A percentile compares a stretch with the other conserved stretches of the same genome.
These are phyloP conservation scores for Lucilia cuprina DNA, from an alignment of 1,140 invertebrate genomes.

Conservation along the genomic window DNA sequence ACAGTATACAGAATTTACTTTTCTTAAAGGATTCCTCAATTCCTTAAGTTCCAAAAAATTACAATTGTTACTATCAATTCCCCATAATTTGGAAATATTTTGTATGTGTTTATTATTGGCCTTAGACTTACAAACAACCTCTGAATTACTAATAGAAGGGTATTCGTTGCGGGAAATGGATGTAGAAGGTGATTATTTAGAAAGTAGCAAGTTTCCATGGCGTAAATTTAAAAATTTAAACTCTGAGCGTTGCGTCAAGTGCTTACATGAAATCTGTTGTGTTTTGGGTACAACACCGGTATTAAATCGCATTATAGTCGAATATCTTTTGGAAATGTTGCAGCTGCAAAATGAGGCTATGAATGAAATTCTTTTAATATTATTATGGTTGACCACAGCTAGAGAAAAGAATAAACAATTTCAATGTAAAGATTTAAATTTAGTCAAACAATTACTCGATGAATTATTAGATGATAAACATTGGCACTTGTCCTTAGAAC, in stretches of 20 bases:
- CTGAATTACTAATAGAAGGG: conserved; percentile 53
- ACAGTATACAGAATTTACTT: conserved; percentile 53
- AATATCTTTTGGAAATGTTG: conserved; percentile 50
- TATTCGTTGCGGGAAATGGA: conserved; percentile 46
- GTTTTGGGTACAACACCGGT: conserved; percentile 43
- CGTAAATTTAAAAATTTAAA: conserved; percentile 53
- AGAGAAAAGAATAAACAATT: conserved; percentile 38
- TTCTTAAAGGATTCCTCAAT: conserved; percentile 56
- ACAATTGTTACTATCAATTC: conserved; percentile 47
- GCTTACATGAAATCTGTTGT: conserved; percentile 48
- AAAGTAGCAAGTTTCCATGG: conserved; percentile 49
- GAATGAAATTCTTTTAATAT: conserved; percentile 52
- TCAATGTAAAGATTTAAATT: conserved; percentile 30
- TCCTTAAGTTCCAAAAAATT: conserved; percentile 47
- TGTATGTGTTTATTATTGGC: conserved; percentile 49
- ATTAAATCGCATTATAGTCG: conserved; percentile 47
- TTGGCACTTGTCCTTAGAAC: conserved; percentile 53
- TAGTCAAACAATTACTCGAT: conserved; percentile 46
- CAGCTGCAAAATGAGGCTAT: conserved; percentile 44
- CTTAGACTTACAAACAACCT: conserved; percentile 44
- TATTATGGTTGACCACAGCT: conserved; percentile 45
- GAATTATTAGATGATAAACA: conserved; percentile 50
- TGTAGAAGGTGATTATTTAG: conserved; percentile 39
- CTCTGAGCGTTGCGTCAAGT: conserved; percentile 42
- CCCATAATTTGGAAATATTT: conserved; percentile 54